A percentile compares a stretch with the other conserved stretches of the same genome.
phyloP scores from a whole-genome alignment of 2,888 invertebrate genomes.

The Sesia bembeciformis region DNA sequence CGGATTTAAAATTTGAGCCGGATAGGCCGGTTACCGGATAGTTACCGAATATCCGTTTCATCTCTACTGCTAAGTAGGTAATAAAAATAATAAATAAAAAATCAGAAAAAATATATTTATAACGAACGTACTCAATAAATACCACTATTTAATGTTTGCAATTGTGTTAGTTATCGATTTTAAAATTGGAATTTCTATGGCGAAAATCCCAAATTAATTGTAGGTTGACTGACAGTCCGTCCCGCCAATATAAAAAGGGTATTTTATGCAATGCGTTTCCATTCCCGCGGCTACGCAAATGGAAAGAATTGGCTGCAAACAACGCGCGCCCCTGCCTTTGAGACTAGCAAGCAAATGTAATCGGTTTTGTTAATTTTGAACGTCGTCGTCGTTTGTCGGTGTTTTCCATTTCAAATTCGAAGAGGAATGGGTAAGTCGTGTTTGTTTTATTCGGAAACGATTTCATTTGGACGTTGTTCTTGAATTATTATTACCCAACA shows the following conservation, averaged over 20 bases:
- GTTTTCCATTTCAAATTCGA: conserved; percentile 38
- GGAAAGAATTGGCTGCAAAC: conserved; percentile 57
- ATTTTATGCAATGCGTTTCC: conserved; percentile 15
- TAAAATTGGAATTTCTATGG: not conserved
- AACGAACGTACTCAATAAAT: too few species aligned
- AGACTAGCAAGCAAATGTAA: conserved; percentile 50
- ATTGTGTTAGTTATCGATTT: not conserved
- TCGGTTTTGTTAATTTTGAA: conserved; percentile 69
- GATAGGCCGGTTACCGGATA: too few species aligned
- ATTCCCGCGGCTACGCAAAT: conserved; percentile 36
- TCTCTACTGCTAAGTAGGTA: too few species aligned
- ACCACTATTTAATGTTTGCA: too few species aligned
- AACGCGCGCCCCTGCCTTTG: conserved; percentile 46
- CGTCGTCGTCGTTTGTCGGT: conserved; percentile 34
- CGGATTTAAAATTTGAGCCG: too few species aligned
- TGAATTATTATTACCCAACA: too few species aligned
- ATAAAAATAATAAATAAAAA: too few species aligned
- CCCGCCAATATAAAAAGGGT: conserved; percentile 9
- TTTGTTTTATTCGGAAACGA: conserved; percentile 15
- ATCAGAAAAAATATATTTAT: too few species aligned
- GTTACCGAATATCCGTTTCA: too few species aligned
- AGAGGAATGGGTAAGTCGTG: conserved; percentile 35
- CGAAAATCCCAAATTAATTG: too few species aligned
- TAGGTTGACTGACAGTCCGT: not conserved
- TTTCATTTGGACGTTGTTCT: not conserved